Evolutionary conservation across 2,113 vertebrate genomes (phyloP).

Genomic region (Myiagra hebetior): DNA sequence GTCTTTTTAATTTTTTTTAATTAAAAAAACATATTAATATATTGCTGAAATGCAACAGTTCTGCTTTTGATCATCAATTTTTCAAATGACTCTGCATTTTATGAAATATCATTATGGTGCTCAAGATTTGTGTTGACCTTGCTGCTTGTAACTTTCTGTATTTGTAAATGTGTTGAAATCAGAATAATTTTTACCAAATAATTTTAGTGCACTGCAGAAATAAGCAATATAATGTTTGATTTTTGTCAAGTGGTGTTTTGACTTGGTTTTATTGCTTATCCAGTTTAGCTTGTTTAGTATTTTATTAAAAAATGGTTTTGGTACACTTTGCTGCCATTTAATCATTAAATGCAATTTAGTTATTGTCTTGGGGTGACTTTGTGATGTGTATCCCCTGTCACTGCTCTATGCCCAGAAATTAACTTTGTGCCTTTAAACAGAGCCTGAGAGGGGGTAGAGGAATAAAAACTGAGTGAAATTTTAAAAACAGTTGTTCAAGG

Average conservation of each 20-base stretch:
- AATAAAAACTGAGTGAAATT: too few species aligned
- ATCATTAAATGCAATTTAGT: not conserved
- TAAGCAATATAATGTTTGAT: not conserved
- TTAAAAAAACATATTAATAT: not conserved
- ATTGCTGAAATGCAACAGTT: not conserved
- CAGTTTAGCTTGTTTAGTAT: not conserved
- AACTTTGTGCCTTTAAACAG: too few species aligned
- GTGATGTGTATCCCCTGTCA: too few species aligned
- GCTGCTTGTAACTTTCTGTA: not conserved
- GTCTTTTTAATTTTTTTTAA: not conserved
- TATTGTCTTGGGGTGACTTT: too few species aligned
- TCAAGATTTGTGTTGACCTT: not conserved
- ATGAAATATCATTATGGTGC: not conserved
- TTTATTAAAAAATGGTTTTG: not conserved
- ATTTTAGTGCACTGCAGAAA: not conserved
- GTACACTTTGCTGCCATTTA: not conserved
- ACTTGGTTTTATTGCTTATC: not conserved
- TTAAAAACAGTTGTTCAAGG: too few species aligned
- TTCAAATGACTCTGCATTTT: not conserved
- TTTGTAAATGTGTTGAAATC: not conserved
- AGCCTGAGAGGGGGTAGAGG: too few species aligned
- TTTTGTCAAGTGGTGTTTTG: not conserved
- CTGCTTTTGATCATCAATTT: not conserved
- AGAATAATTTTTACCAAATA: slow-evolving; percentile 19
- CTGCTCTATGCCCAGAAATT: too few species aligned